phyloP scores from a whole-genome alignment of 2,888 invertebrate species.

The Platycheirus albimanus region DNA sequence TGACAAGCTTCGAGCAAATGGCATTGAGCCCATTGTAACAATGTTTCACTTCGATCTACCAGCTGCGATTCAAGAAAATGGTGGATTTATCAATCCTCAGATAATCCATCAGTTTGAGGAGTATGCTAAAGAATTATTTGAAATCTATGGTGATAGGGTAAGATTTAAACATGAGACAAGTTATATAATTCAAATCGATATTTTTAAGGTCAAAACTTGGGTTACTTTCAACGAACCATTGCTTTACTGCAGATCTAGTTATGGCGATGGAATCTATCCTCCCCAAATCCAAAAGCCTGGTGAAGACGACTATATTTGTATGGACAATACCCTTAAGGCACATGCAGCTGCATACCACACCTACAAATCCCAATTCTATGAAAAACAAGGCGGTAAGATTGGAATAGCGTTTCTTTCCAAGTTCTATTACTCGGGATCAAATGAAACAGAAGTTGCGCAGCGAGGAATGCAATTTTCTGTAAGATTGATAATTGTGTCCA shows the following conservation, averaged over 20 bases:
- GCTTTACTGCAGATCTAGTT: conserved; percentile 83
- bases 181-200: neutral
- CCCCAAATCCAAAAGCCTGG: conserved; percentile 82
- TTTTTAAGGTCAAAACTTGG: conserved; percentile 50
- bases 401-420: conserved; percentile 77
- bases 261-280: conserved; percentile 81
- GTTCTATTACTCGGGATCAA: conserved; percentile 76
- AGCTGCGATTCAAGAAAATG: conserved; percentile 83
- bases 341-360: conserved; percentile 84
- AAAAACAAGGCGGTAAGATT: conserved; percentile 78
- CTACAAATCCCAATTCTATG: conserved; percentile 81
- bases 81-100: conserved; percentile 83
- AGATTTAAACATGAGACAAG: conserved; percentile 46
- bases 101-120: conserved; percentile 83
- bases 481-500: conserved; percentile 38
- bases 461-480: conserved; percentile 78
- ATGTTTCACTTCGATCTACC: conserved; percentile 85
- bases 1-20: conserved; percentile 84
- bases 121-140: conserved; percentile 83
- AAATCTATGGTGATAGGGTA: conserved; percentile 83
- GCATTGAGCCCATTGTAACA: conserved; percentile 85
- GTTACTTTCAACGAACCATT: conserved; percentile 83
- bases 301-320: conserved; percentile 83
- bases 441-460: conserved; percentile 74
- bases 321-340: conserved; percentile 83